Evolutionary conservation across 2,113 vertebrate genomes (phyloP).

Genomic region (Halichoeres trimaculatus): DNA sequence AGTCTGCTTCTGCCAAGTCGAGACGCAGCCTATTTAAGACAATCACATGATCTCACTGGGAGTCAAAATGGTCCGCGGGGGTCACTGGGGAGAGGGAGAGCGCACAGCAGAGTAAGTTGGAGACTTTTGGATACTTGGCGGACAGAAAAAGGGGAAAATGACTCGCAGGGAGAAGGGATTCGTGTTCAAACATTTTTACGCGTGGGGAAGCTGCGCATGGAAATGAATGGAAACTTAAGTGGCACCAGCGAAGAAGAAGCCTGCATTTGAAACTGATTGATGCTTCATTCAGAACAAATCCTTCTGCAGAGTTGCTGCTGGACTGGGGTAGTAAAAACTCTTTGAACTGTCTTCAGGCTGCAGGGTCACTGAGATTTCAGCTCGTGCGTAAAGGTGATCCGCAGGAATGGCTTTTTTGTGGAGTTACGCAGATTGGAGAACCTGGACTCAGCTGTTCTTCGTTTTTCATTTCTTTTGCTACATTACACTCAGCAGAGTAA

Average conservation of each 20-base stretch:
- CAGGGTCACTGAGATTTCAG: neutral
- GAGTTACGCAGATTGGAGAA: slow-evolving; percentile 36
- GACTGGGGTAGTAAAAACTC: neutral
- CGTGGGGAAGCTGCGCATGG: slow-evolving; percentile 36
- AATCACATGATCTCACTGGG: slow-evolving; percentile 76
- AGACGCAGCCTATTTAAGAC: slow-evolving; percentile 67
- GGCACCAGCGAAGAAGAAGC: slow-evolving; percentile 24
- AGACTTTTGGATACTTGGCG: slow-evolving; percentile 19
- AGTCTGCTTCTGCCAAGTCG: slow-evolving; percentile 42
- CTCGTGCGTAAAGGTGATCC: slow-evolving; percentile 36
- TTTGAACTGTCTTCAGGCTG: neutral
- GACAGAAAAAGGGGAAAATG: slow-evolving; percentile 56
- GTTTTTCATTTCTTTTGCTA: slow-evolving; percentile 65
- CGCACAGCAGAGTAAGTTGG: slow-evolving; percentile 34
- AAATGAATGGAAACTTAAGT: slow-evolving; percentile 63
- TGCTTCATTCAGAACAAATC: slow-evolving; percentile 53
- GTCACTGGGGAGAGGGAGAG: slow-evolving; percentile 62
- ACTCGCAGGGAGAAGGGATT: slow-evolving; percentile 48
- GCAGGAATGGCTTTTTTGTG: slow-evolving; percentile 56
- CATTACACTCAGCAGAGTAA: slow-evolving; percentile 65
- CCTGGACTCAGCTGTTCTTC: slow-evolving; percentile 17
- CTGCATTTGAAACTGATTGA: slow-evolving; percentile 50
- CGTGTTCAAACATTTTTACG: slow-evolving; percentile 48
- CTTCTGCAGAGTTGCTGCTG: slow-evolving; percentile 25
- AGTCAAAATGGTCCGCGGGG: slow-evolving; percentile 70